A percentile compares a stretch with the other conserved stretches of the same genome.
These are phyloP conservation scores for Cataglyphis cursor DNA, from an alignment of 2,888 invertebrate genomes.

Conservation along the genomic window DNA sequence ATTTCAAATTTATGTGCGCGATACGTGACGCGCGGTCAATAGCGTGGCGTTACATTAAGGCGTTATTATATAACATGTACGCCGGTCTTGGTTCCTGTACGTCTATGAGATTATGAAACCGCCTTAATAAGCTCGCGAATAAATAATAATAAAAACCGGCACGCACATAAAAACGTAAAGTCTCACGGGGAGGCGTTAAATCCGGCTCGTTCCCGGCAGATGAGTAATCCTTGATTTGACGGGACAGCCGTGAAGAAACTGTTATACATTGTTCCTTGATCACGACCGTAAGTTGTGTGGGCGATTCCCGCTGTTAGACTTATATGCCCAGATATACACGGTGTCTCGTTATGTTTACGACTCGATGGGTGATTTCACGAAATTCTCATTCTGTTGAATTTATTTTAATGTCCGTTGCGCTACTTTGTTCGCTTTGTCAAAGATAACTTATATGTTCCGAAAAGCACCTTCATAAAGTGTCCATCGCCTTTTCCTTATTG, in stretches of 20 bases:
- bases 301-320: slow-evolving; percentile 73
- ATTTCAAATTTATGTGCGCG: slow-evolving; percentile 41
- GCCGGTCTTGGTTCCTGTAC: slow-evolving; percentile 10
- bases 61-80: slow-evolving; percentile 6
- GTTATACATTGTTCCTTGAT: slow-evolving; percentile 85
- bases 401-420: slow-evolving; percentile 4
- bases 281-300: slow-evolving; percentile 74
- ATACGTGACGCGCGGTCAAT: slow-evolving; percentile 38
- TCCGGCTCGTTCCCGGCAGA: slow-evolving; percentile 71
- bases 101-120: slow-evolving; percentile 23
- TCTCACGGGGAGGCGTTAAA: slow-evolving; percentile 60
- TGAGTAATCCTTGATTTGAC: slow-evolving; percentile 83
- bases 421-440: slow-evolving; percentile 40
- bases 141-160: slow-evolving; percentile 67
- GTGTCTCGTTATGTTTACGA: slow-evolving; percentile 49
- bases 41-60: slow-evolving; percentile 1
- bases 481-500: slow-evolving; percentile 40
- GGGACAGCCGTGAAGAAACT: slow-evolving; percentile 83
- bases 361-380: slow-evolving; percentile 46
- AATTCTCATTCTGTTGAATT: slow-evolving; percentile 43
- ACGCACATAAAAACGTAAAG: slow-evolving; percentile 76
- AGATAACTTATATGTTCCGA: slow-evolving; percentile 45
- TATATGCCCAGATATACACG: slow-evolving; percentile 41
- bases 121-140: slow-evolving; percentile 27
- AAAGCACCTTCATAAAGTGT: slow-evolving; percentile 51